phyloP scores from a whole-genome alignment of 1,140 invertebrate species.

The Apis laboriosa region DNA sequence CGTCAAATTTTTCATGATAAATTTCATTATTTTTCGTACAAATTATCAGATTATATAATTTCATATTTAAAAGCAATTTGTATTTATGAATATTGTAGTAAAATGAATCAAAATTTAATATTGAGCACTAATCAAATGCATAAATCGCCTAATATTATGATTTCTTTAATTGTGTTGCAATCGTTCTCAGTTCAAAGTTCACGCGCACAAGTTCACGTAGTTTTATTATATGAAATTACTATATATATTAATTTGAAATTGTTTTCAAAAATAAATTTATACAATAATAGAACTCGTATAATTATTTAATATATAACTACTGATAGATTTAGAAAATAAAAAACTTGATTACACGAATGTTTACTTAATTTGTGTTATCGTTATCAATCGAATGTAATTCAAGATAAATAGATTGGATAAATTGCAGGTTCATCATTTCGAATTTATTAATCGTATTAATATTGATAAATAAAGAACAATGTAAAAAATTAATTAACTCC shows the following conservation, averaged over 20 bases:
- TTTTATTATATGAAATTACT: neutral
- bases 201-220: neutral
- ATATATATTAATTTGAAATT: neutral
- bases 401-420: neutral
- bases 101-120: neutral
- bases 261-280: neutral
- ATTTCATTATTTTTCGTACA: neutral
- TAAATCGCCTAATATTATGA: neutral
- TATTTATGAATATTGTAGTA: neutral
- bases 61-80: neutral
- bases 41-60: slow-evolving; percentile 1
- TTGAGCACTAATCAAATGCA: neutral
- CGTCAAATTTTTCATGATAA: neutral
- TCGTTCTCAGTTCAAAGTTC: slow-evolving; percentile 48
- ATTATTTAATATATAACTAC: neutral
- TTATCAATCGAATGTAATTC: slow-evolving; percentile 26
- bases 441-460: slow-evolving; percentile 4
- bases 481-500: neutral
- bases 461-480: neutral
- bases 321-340: neutral
- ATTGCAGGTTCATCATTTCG: slow-evolving; percentile 13
- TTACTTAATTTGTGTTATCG: slow-evolving; percentile 38
- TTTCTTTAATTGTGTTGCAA: slow-evolving; percentile 9
- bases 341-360: neutral
- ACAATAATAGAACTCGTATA: too few species aligned